phyloP scores from a whole-genome alignment of 2,113 vertebrate genomes.

The Actenoides lindsayi region DNA sequence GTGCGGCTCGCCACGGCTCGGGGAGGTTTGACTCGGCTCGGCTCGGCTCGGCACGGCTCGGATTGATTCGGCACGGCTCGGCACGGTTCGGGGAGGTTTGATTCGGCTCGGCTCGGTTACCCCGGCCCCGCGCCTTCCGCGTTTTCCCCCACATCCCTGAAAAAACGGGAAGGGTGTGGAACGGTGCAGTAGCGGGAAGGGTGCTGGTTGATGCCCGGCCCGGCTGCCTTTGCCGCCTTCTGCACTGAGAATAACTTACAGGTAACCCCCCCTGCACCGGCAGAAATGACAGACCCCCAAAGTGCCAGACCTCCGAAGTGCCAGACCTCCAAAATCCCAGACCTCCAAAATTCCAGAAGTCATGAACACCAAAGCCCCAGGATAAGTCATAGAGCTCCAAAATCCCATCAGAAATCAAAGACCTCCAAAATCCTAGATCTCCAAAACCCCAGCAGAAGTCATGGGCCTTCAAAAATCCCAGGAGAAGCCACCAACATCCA shows the following conservation, averaged over 20 bases:
- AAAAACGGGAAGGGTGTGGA: not conserved
- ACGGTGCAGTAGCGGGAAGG: not conserved
- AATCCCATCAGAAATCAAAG: not conserved
- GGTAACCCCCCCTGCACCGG: not conserved
- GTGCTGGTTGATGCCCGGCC: not conserved
- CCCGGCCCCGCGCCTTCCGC: no score
- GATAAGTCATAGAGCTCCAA: not conserved
- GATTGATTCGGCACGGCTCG: no score
- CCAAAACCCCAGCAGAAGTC: not conserved
- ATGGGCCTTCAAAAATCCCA: not conserved
- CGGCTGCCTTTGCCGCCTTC: not conserved
- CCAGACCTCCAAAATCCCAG: not conserved
- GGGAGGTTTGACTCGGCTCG: not conserved
- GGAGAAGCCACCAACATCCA: no score
- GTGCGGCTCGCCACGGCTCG: no score
- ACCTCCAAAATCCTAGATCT: not conserved
- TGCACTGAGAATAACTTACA: fast-evolving
- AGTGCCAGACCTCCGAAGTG: not conserved
- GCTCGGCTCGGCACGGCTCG: not conserved
- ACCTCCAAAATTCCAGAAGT: not conserved
- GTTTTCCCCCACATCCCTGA: fast-evolving
- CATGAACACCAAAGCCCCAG: not conserved
- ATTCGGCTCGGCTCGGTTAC: not conserved
- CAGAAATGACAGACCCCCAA: not conserved
- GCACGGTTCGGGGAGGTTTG: no score